These are phyloP conservation scores for Talpa occidentalis DNA, from an alignment of 2,113 vertebrate genomes.

Conservation along the genomic window DNA sequence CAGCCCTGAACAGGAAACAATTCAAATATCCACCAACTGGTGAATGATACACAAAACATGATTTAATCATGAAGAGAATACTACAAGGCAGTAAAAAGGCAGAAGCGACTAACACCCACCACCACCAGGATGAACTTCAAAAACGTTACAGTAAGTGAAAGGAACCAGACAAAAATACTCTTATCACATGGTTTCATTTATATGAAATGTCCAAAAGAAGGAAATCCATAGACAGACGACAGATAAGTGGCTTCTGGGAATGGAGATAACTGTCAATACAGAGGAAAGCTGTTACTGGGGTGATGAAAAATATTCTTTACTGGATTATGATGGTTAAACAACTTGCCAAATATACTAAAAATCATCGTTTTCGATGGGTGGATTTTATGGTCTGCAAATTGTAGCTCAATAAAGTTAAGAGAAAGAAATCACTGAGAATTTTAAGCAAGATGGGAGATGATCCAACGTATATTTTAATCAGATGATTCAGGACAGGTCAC, in stretches of 20 bases:
- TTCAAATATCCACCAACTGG: not conserved
- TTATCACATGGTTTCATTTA: not conserved
- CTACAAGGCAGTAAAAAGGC: not conserved
- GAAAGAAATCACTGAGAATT: not conserved
- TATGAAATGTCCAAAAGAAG: not conserved
- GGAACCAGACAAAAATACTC: not conserved
- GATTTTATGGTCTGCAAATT: not conserved
- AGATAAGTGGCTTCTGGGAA: not conserved
- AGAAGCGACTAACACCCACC: not conserved
- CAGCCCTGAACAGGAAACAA: not conserved
- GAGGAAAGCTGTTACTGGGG: not conserved
- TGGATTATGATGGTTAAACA: not conserved
- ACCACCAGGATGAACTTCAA: not conserved
- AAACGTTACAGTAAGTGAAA: not conserved
- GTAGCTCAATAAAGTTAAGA: not conserved
- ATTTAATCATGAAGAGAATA: rapidly evolving
- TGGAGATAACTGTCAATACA: not conserved
- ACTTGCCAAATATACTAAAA: not conserved
- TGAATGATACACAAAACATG: not conserved
- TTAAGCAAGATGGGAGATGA: not conserved
- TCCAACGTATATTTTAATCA: not conserved
- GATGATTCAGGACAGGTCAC: not conserved
- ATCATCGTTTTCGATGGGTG: not conserved
- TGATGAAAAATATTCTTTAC: not conserved
- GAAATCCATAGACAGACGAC: not conserved